Base-by-base conservation (phyloP, 2,797 vertebrate species). In the Rhyacichthys aspro region DNA sequence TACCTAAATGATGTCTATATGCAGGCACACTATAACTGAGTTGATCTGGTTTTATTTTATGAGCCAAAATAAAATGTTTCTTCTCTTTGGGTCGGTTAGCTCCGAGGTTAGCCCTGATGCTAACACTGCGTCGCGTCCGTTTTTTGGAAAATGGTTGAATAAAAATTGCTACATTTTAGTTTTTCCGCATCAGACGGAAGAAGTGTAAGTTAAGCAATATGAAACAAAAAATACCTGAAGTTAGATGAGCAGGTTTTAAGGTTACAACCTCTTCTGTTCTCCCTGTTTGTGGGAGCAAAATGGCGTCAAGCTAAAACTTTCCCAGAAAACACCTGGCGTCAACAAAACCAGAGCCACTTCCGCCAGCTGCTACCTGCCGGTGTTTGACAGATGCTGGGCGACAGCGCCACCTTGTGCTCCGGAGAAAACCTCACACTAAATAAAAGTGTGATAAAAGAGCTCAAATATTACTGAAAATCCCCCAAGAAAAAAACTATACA, bases 241-340 rank as follows among this genome's bases (percentile, higher is more conserved):
- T 8, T 37, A 1, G 4, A 32, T 9, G 6, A 8, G 16, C 46
- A 11, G 60, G 10, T 59, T 74, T 59, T 43, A 55, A 54, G 63
- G 15, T 38, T 59, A 37, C 59, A 74, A 63, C 39, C 74, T 74
- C 46, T 53, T n/a, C 9, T 33, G 16, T 28, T 53, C 12, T 57
- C 11, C 42, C 48, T 28, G 46, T 43, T 64, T 66, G 45, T 48
- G 42, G 67, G 45, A 66, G 67, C 78, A 90, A 90, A 87, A 90
- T 90, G 89, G 89, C 89, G 89, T 55, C 63, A 23, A n/a, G 34
- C 45, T 41, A 57, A 66, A 74, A 68, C 48, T 71, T 78, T 84
- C 85, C 86, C 85, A 84, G 59, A 33, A 76, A 48, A 48, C 84
- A 56, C 63, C 42, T 63, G 59, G 68, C 74, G 64, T 74, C 77